phyloP scores from a whole-genome alignment of 2,888 invertebrate species.

The Cryptus armator region DNA sequence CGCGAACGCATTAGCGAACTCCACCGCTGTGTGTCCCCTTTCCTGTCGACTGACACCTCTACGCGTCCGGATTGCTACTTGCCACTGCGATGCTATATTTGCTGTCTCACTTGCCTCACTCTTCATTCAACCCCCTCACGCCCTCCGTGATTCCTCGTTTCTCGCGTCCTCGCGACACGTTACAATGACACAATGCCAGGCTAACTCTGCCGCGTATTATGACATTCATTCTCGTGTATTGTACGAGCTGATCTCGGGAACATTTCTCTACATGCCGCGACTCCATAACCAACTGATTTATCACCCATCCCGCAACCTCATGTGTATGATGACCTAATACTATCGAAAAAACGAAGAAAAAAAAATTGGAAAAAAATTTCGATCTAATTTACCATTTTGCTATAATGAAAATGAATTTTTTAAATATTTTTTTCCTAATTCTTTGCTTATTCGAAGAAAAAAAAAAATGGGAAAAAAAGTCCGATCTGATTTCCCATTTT shows the following conservation, averaged over 20 bases:
- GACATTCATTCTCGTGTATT: conserved; percentile 20
- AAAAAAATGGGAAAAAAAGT: no score
- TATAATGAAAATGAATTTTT: no score
- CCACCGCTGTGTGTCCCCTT: conserved; percentile 1
- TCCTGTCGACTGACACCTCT: conserved; percentile 7
- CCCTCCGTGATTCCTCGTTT: conserved; percentile 17
- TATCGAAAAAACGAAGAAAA: no score
- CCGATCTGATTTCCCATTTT: no score
- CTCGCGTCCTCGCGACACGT: conserved; percentile 23
- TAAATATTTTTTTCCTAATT: no score
- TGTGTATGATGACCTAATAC: no score
- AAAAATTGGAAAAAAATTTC: no score
- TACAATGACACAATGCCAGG: conserved; percentile 29
- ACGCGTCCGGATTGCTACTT: conserved; percentile 6
- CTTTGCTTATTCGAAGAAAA: no score
- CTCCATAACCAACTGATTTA: background rate
- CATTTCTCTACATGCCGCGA: background rate
- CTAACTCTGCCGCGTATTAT: conserved; percentile 25
- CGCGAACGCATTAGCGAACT: conserved; percentile 51
- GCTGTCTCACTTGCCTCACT: conserved; percentile 18
- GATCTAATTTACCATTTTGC: no score
- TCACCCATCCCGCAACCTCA: background rate
- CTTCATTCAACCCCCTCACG: background rate
- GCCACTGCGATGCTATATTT: background rate
- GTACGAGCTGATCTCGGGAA: conserved; percentile 16